These are phyloP conservation scores for Brotula barbata DNA, from an alignment of 2,797 vertebrate genomes.

Conservation along the genomic window DNA sequence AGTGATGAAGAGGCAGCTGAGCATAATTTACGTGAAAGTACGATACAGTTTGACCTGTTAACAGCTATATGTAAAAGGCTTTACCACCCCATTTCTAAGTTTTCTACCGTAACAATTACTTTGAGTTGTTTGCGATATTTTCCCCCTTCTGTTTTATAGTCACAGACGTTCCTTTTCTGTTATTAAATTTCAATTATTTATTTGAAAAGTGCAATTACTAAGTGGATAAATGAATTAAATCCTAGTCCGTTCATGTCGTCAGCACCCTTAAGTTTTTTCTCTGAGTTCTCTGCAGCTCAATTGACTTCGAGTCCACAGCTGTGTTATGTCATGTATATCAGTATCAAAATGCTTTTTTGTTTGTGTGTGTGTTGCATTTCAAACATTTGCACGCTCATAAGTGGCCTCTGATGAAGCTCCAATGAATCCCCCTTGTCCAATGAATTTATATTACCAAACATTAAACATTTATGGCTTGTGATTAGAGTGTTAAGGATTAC, in stretches of 20 bases:
- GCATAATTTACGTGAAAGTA: background rate
- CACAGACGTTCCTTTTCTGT: background rate
- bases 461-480: constrained; percentile 14
- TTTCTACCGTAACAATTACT: background rate
- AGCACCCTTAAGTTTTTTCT: background rate
- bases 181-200: background rate
- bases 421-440: constrained; percentile 15
- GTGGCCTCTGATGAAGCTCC: constrained; percentile 12
- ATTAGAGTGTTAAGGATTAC: too few species aligned
- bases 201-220: too few species aligned
- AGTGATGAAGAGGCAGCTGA: background rate
- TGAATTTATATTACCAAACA: constrained; percentile 24
- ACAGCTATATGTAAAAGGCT: background rate
- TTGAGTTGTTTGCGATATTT: background rate
- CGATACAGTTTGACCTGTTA: too few species aligned
- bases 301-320: constrained; percentile 4
- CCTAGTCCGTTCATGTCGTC: background rate
- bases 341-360: constrained; percentile 7
- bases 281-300: constrained; percentile 1
- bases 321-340: constrained; percentile 10
- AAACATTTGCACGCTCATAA: constrained; percentile 2
- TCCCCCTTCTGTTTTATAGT: background rate
- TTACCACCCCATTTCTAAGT: background rate
- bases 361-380: constrained; percentile 6
- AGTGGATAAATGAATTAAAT: background rate